Conservation (phyloP, 92 coral and sea anemone genomes). For the Porites lobata region DNA sequence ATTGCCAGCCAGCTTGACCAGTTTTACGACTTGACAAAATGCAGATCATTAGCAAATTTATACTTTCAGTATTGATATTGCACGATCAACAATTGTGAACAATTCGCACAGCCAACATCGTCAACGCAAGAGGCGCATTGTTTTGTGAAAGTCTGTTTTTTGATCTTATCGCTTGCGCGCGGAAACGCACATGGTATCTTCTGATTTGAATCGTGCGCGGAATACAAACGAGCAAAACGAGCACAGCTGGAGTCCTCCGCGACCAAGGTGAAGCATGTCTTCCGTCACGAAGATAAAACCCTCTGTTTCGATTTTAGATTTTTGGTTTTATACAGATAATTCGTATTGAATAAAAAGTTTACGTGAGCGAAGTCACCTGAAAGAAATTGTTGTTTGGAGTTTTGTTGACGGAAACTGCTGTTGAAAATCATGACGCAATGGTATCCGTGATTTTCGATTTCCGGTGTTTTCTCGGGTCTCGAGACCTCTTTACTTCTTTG, state of each 20-base stretch:
- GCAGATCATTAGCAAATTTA: not conserved
- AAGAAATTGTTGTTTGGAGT: not conserved
- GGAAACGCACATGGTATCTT: not conserved
- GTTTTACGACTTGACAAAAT: no score
- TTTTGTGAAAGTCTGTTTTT: not conserved
- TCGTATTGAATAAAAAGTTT: not conserved
- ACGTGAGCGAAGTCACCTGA: not conserved
- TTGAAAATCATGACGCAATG: conserved; percentile 37
- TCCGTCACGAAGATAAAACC: conserved; percentile 38
- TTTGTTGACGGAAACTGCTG: conserved; percentile 9
- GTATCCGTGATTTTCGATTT: conserved; percentile 38
- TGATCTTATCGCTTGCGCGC: not conserved
- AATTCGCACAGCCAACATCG: conserved; percentile 35
- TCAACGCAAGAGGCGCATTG: not conserved
- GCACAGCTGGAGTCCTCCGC: conserved; percentile 30
- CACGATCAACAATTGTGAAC: not conserved
- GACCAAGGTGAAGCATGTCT: conserved; percentile 1
- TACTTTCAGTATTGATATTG: not conserved
- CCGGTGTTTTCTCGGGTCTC: conserved; percentile 25
- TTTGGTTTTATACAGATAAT: no score
- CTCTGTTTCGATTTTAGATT: not conserved
- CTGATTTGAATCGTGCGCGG: conserved; percentile 1
- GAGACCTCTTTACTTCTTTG: not conserved
- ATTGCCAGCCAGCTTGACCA: not conserved
- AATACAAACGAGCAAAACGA: conserved; percentile 18